Evolutionary conservation across 2,113 vertebrate genomes (phyloP).

Genomic region (Ia io): DNA sequence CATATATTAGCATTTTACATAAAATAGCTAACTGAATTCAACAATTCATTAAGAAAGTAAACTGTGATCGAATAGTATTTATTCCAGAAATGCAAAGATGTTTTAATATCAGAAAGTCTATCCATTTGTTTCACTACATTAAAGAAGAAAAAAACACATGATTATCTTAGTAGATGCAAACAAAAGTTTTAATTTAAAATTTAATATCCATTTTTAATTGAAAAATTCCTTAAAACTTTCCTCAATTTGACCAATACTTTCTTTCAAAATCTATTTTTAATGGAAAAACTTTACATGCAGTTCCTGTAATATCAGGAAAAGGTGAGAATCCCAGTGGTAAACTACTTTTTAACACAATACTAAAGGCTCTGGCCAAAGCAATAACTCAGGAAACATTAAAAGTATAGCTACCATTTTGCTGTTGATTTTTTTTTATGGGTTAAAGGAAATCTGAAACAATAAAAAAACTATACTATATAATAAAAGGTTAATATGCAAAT

Average conservation of each 20-base stretch:
- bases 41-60: neutral
- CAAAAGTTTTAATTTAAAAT: neutral
- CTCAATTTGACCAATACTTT: neutral
- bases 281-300: neutral
- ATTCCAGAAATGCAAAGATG: neutral
- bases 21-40: conserved; percentile 6
- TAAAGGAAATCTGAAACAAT: neutral
- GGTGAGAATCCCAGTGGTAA: neutral
- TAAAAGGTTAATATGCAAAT: no score
- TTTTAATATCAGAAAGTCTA: neutral
- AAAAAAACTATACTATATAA: neutral
- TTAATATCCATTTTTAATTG: neutral
- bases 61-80: neutral
- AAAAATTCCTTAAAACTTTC: neutral
- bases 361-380: neutral
- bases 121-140: neutral
- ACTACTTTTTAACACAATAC: neutral
- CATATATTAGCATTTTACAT: neutral
- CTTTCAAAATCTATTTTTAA: neutral
- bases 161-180: neutral
- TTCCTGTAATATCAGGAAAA: conserved; percentile 15
- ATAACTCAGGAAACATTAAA: neutral
- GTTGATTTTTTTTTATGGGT: neutral
- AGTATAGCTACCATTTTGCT: neutral
- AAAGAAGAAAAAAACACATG: neutral